These are phyloP conservation scores for Vanessa cardui DNA, from an alignment of 2,888 invertebrate species.

Conservation along the genomic window DNA sequence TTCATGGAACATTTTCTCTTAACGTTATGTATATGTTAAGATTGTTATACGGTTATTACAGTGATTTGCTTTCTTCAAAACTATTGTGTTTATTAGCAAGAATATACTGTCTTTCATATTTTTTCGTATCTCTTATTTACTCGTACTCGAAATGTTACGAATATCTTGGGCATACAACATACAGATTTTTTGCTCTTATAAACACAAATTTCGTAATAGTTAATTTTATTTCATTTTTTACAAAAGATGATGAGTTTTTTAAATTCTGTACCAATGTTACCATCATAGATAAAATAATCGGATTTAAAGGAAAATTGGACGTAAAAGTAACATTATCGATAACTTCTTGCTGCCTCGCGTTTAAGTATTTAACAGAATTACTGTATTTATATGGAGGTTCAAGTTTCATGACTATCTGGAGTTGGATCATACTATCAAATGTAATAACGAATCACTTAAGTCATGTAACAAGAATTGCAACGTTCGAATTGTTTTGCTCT, in stretches of 20 bases:
- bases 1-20: background rate
- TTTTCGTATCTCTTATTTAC: no score
- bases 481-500: conserved; percentile 24
- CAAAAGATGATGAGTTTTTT: background rate
- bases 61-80: background rate
- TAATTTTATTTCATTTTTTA: background rate
- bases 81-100: background rate
- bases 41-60: background rate
- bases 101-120: background rate
- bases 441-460: conserved; percentile 18
- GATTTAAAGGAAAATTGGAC: background rate
- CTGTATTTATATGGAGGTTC: conserved; percentile 1
- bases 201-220: conserved; percentile 16
- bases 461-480: conserved; percentile 11
- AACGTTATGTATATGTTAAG: background rate
- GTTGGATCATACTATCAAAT: background rate
- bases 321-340: background rate
- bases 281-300: background rate
- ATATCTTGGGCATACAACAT: no score
- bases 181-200: no score
- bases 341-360: background rate
- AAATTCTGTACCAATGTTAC: background rate
- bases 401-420: conserved; percentile 7
- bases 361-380: conserved; percentile 12
- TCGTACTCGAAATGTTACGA: no score